Conservation (phyloP, 2,888 invertebrate genomes). For the Hyalella azteca region DNA sequence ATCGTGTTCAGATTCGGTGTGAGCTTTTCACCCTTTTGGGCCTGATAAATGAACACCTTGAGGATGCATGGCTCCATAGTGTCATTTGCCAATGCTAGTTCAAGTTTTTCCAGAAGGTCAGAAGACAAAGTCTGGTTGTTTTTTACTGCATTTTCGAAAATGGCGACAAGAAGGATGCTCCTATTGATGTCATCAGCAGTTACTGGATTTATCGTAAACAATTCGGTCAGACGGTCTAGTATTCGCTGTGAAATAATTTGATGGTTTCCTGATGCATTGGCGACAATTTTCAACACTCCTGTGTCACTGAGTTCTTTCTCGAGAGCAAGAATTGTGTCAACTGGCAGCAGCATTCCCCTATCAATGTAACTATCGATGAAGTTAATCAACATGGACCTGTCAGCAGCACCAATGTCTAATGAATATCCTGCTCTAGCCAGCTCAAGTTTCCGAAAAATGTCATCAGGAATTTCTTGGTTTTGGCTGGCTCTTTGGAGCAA, state of each 20-base stretch:
- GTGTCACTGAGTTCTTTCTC: neutral
- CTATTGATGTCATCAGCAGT: neutral
- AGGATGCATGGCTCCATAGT: no score
- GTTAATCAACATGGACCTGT: neutral
- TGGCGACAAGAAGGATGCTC: neutral
- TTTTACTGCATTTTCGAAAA: neutral
- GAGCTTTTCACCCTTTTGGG: no score
- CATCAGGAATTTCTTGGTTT: neutral
- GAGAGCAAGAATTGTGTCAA: neutral
- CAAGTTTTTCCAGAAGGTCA: no score
- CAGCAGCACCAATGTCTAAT: neutral
- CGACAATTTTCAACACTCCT: neutral
- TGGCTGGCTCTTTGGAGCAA: neutral
- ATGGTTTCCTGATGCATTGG: neutral
- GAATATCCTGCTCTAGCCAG: neutral
- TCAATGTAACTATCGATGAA: neutral
- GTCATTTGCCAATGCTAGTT: no score
- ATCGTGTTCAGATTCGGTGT: no score
- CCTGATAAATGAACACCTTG: no score
- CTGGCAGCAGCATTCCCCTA: neutral
- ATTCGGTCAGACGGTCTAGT: neutral
- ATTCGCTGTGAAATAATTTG: neutral
- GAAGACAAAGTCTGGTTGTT: no score
- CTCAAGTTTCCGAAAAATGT: neutral
- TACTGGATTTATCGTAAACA: neutral